Conservation (phyloP, 2,797 vertebrate species). For the Leptodactylus fallax region DNA sequence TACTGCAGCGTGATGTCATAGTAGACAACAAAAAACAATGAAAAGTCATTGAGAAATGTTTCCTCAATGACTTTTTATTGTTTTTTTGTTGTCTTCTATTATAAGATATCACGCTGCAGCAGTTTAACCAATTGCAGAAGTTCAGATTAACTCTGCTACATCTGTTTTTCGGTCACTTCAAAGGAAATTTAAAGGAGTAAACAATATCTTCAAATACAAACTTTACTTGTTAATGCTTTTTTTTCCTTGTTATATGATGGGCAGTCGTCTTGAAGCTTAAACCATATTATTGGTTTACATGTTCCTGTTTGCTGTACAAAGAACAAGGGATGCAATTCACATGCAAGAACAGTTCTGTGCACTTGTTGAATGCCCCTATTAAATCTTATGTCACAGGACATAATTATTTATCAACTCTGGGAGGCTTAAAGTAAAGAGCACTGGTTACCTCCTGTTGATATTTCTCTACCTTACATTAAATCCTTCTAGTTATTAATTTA, state of each 20-base stretch:
- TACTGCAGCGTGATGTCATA: no score
- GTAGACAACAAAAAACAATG: no score
- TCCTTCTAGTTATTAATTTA: conserved; percentile 28
- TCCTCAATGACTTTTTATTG: no score
- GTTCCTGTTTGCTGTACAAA: background rate
- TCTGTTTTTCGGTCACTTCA: no score
- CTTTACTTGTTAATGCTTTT: no score
- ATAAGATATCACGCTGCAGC: no score
- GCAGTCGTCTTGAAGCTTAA: background rate
- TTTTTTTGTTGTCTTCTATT: no score
- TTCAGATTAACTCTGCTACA: no score
- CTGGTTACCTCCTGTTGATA: conserved; percentile 27
- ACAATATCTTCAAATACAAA: no score
- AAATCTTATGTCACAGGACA: conserved; percentile 22
- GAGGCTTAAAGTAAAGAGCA: conserved; percentile 21
- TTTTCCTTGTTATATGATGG: background rate
- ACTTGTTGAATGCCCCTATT: conserved; percentile 28
- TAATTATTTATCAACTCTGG: conserved; percentile 41
- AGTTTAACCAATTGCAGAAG: no score
- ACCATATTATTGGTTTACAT: background rate
- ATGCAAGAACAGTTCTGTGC: conserved; percentile 11
- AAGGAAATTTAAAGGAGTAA: no score
- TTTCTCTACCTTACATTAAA: background rate
- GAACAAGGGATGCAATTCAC: background rate
- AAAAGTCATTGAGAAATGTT: no score